A percentile compares a stretch with the other conserved stretches of the same genome.
These are phyloP conservation scores for Urocynchramus pylzowi DNA, from an alignment of 2,113 vertebrate species.

Conservation along the genomic window DNA sequence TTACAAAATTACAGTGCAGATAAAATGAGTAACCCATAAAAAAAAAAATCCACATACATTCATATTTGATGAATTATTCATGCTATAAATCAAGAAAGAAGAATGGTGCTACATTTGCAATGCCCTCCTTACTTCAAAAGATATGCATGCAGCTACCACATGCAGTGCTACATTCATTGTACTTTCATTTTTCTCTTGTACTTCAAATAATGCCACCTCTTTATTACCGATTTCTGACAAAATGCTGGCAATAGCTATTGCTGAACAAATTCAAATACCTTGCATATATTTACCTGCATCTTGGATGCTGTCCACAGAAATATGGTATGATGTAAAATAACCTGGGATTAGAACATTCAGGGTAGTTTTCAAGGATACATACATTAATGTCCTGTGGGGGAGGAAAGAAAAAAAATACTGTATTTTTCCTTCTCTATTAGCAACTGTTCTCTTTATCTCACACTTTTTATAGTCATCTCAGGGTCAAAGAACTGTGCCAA, in stretches of 20 bases:
- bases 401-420: neutral
- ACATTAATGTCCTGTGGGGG: slow-evolving; percentile 89
- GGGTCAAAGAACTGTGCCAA: neutral
- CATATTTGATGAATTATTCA: neutral
- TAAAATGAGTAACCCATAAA: neutral
- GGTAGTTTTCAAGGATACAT: slow-evolving; percentile 96
- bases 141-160: neutral
- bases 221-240: neutral
- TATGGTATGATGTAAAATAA: slow-evolving; percentile 98
- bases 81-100: neutral
- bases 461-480: neutral
- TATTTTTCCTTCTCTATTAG: neutral
- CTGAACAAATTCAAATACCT: neutral
- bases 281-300: slow-evolving; percentile 84
- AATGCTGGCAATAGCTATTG: neutral
- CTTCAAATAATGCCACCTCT: neutral
- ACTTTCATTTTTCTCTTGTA: neutral
- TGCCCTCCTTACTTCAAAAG: neutral
- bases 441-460: neutral
- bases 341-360: slow-evolving; percentile 94
- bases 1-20: neutral
- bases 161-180: too few relatives aligned
- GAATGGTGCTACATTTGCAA: neutral
- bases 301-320: slow-evolving; percentile 97
- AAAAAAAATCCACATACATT: neutral